A percentile compares a stretch with the other conserved stretches of the same genome.
Evolutionary conservation across 2,888 invertebrate genomes (phyloP).

Genomic region (Limnephilus marmoratus): DNA sequence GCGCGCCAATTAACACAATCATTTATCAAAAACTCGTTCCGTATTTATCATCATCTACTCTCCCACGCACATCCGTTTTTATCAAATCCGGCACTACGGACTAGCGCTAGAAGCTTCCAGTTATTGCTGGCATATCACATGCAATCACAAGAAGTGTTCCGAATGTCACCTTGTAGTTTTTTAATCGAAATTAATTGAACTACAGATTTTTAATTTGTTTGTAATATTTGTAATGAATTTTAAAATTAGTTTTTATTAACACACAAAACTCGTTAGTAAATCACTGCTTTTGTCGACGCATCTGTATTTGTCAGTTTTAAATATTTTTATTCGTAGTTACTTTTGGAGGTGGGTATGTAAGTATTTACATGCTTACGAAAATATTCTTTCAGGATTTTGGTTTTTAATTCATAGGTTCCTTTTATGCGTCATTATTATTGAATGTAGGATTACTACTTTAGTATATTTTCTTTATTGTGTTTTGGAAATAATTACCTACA

Average conservation of each 20-base stretch:
- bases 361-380: no score
- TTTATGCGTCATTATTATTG: no score
- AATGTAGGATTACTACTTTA: no score
- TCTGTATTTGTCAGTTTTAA: neutral
- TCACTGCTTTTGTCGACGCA: neutral
- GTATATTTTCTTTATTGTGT: no score
- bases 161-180: neutral
- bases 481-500: no score
- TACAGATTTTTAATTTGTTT: neutral
- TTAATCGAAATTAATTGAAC: neutral
- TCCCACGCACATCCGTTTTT: slow-evolving; percentile 53
- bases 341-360: no score
- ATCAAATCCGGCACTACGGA: slow-evolving; percentile 34
- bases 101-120: neutral
- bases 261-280: neutral
- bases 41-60: slow-evolving; percentile 58
- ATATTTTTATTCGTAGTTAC: neutral
- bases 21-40: slow-evolving; percentile 50
- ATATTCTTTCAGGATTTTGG: no score
- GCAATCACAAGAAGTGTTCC: neutral
- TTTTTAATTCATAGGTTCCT: no score
- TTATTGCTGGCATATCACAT: neutral
- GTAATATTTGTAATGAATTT: neutral
- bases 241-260: neutral
- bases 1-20: slow-evolving; percentile 56